phyloP scores from a whole-genome alignment of 1,140 invertebrate genomes.

The Drosophila novamexicana region DNA sequence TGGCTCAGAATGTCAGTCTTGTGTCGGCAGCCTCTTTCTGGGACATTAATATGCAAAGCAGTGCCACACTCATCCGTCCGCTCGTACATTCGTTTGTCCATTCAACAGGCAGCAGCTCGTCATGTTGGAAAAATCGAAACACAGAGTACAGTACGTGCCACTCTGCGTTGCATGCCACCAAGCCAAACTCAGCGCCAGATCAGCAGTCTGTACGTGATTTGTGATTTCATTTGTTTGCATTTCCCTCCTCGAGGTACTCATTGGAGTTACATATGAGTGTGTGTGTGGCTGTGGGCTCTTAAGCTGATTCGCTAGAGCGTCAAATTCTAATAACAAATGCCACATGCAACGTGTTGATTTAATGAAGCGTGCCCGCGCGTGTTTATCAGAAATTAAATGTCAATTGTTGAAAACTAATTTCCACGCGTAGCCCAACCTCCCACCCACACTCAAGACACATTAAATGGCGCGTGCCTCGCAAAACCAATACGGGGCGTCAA shows the following conservation, averaged over 20 bases:
- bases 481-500: conserved; percentile 6
- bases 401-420: conserved; percentile 83
- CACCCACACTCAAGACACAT: conserved; percentile 29
- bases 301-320: conserved; percentile 30
- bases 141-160: conserved; percentile 7
- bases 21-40: conserved; percentile 25
- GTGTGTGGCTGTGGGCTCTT: conserved; percentile 3
- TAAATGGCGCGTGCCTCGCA: conserved; percentile 69
- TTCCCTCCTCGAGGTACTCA: conserved; percentile 43
- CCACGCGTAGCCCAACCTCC: conserved; percentile 27
- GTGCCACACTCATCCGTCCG: conserved; percentile 13
- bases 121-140: conserved; percentile 58
- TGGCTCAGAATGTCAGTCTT: neutral
- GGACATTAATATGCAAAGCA: conserved; percentile 74
- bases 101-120: conserved; percentile 42
- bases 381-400: conserved; percentile 83
- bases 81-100: conserved; percentile 32
- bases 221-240: conserved; percentile 72
- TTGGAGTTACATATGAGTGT: conserved; percentile 12
- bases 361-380: conserved; percentile 76
- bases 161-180: conserved; percentile 16
- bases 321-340: conserved; percentile 72
- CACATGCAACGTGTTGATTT: conserved; percentile 79
- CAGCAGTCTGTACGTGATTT: conserved; percentile 68
- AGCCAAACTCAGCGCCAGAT: conserved; percentile 14